Base-by-base conservation (phyloP, 64 coral and sea anemone species). In the Montipora efflorescens region DNA sequence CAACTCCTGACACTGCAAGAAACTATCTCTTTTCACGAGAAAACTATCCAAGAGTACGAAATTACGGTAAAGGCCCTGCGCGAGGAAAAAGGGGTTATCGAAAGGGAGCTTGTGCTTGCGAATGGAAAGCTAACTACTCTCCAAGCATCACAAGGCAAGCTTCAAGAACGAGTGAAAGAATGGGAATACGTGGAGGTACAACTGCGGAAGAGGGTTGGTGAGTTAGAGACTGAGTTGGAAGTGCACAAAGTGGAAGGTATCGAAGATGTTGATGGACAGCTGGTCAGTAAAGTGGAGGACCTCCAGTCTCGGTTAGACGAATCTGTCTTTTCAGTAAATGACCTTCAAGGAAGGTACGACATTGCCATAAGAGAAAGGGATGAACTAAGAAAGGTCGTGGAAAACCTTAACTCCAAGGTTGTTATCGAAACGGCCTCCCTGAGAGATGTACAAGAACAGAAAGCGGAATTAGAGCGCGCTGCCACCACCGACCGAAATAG, bases 131-230 rank as follows among this genome's bases (percentile, higher is more conserved):
- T 90, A 11, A 73, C 52, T 2, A 84, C 82, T 16, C 59, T 75
- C 52, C 77, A 90, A 43, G 47, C 85, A 80, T 89, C 86, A 1
- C 85, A 94, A 15, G 50, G 79, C 8, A 90, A 94, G 49, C 89
- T 83, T 69, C 88, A 82, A 68, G 93, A 82, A 43, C 78, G 93
- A 4, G 79, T 94, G 13, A 88, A 94, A 19, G 93, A 94, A n/a
- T 94, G 93, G 93, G 93, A 94, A 49, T 90, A 87, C 11, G 93
- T 94, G 18, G 93, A 94, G 47, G 87, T 94, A 36, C 79, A 83
- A 73, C 69, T 94, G 57, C 74, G 76, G 28, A 89, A 94, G 89
- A 88, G 76, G 51, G 83, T 94, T 20, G 79, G 58, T 21, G 93
- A 94, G 46, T 79, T 94, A n/a, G 48, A 74, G 53, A 74, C 57